A percentile compares a stretch with the other conserved stretches of the same genome.
phyloP scores from a whole-genome alignment of 35 echinoderm and acorn worm genomes.

The Apostichopus parvimensis region DNA sequence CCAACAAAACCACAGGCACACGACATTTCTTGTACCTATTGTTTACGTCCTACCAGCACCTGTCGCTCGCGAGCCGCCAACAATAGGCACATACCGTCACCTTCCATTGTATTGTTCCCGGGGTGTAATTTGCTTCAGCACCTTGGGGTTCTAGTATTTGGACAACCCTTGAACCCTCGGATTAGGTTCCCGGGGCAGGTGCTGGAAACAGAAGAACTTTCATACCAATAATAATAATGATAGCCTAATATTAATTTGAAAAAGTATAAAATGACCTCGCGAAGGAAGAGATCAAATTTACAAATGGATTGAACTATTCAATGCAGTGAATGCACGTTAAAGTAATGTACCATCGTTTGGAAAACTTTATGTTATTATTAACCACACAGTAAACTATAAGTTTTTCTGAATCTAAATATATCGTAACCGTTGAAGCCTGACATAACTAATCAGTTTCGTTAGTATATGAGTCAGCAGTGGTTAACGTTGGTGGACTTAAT shows the following conservation, averaged over 20 bases:
- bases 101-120: constrained; percentile 15
- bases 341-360: too few relatives aligned
- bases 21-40: constrained; percentile 31
- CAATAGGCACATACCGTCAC: constrained; percentile 40
- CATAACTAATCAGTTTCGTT: too few relatives aligned
- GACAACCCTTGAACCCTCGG: constrained; percentile 43
- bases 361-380: too few relatives aligned
- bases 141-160: constrained; percentile 46
- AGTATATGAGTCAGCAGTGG: too few relatives aligned
- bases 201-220: constrained; percentile 21
- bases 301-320: too few relatives aligned
- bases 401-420: too few relatives aligned
- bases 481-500: too few relatives aligned
- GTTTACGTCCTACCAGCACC: constrained; percentile 13
- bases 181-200: constrained; percentile 40
- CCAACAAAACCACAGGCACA: constrained; percentile 50
- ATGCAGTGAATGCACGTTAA: too few relatives aligned
- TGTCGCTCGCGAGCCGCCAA: constrained; percentile 35
- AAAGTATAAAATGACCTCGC: neutral
- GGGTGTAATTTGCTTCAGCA: constrained; percentile 41
- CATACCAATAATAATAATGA: neutral
- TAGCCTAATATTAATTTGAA: neutral
- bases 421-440: too few relatives aligned
- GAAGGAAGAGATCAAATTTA: neutral
- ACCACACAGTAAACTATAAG: too few relatives aligned